Evolutionary conservation across 2,888 invertebrate species (phyloP), one percentile per base, ranked within the genome.

Genomic region (Rhingia rostrata): DNA sequence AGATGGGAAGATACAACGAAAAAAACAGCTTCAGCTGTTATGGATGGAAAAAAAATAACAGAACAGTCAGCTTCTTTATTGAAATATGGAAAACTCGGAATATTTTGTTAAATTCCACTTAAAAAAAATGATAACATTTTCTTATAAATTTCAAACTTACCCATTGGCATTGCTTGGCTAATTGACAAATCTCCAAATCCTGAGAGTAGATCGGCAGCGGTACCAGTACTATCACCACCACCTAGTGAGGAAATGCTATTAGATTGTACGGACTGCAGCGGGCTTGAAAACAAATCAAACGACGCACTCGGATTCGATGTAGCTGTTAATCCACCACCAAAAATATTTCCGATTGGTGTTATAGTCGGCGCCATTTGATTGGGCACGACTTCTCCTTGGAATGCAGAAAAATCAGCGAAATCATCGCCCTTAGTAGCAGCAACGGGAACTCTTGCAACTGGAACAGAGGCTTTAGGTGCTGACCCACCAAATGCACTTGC

Each of bases 381-480:
- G 35, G 87, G 22, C 58, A 64, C 49, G 63, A 80, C 73, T 39
- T 70, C 87, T 54, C 89, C 89, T 88, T 90, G 90, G 91, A 96
- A 97, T 6, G 96, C 96, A 53, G 94, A 94, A 90, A 97, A 97
- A 92, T 97, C 97, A 0, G 96, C 97, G 91, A 97, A 97, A 86
- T 95, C 95, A 87, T 95, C 95, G 80, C 90, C 92, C 78, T 87
- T 78, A 56, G 74, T 10, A 72, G 84, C 41, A 86, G 58, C 66
- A 14, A 14, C 47, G 84, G 75, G 79, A 41, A 83, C 41, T 37
- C 73, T 12, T 41, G 49, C 64, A 22, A 22, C 49, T 30, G 86
- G 37, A 33, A 74, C 22, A 12, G 60, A 51, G 43, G 39, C 2
- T 58, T 85, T 82, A 6, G 75, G 14, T 45, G 64, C 33, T 30